Conservation (phyloP, 2,797 vertebrate species). For the Malurus leucopterus region DNA sequence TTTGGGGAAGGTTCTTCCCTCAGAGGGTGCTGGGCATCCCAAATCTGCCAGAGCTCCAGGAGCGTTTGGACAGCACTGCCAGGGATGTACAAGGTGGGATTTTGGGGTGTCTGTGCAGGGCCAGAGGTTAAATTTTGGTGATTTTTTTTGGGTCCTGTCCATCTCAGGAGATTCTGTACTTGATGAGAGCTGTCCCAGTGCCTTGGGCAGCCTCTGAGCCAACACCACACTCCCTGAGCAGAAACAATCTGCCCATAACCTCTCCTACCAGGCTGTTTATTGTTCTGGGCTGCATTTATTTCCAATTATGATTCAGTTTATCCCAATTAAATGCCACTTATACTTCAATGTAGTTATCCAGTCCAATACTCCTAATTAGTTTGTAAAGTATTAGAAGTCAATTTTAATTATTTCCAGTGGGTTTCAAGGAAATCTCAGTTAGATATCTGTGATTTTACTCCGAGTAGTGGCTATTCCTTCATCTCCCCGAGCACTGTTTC, state of each 20-base stretch:
- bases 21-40: not conserved
- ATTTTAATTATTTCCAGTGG: slow-evolving; percentile 63
- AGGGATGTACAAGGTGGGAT: not conserved
- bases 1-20: not conserved
- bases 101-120: not conserved
- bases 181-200: not conserved
- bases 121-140: not conserved
- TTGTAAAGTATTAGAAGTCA: slow-evolving; percentile 59
- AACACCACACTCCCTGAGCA: fast-evolving
- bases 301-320: slow-evolving; percentile 17
- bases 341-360: slow-evolving; percentile 41
- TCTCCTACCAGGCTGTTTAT: not conserved
- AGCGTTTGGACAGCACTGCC: fast-evolving
- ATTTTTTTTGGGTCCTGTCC: not conserved
- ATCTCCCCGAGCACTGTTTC: fast-evolving
- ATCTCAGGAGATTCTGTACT: not conserved
- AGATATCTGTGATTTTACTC: not conserved
- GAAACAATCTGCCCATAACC: not conserved
- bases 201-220: not conserved
- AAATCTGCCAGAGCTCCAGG: not conserved
- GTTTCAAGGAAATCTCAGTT: slow-evolving; percentile 58
- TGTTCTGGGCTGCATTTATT: not conserved
- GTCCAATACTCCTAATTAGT: slow-evolving; percentile 65
- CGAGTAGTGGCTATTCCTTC: not conserved
- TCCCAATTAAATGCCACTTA: slow-evolving; percentile 56